These are phyloP conservation scores for Knipowitschia caucasica DNA, from an alignment of 2,797 vertebrate genomes.

Conservation along the genomic window DNA sequence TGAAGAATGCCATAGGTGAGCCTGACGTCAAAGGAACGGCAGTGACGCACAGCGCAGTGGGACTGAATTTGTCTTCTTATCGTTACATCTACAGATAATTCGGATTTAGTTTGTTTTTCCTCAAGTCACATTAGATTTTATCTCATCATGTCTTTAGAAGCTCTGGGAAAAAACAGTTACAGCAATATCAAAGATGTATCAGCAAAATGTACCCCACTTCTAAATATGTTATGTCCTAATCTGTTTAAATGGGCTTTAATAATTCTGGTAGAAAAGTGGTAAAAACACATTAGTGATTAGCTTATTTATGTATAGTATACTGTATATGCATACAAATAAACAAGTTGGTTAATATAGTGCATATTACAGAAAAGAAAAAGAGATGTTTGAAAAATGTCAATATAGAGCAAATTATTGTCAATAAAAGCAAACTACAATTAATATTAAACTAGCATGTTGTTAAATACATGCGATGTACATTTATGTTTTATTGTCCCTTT, in stretches of 20 bases:
- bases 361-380: too few species aligned
- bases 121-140: background rate
- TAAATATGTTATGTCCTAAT: background rate
- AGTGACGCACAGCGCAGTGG: background rate
- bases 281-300: too few species aligned
- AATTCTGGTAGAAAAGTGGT: too few species aligned
- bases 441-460: too few species aligned
- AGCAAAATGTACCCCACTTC: background rate
- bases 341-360: too few species aligned
- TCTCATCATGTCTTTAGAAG: background rate
- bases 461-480: too few species aligned
- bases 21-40: background rate
- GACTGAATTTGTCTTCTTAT: slow-evolving; percentile 2
- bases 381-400: too few species aligned
- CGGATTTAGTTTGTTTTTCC: background rate
- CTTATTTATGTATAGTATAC: too few species aligned
- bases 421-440: too few species aligned
- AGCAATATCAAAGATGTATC: background rate
- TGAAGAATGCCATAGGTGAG: background rate
- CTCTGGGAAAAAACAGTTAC: background rate
- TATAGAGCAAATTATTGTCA: too few species aligned
- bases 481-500: too few species aligned
- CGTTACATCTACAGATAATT: background rate
- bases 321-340: too few species aligned
- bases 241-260: background rate